These are phyloP conservation scores for Lophius piscatorius DNA, from an alignment of 2,113 vertebrate species.

Conservation along the genomic window DNA sequence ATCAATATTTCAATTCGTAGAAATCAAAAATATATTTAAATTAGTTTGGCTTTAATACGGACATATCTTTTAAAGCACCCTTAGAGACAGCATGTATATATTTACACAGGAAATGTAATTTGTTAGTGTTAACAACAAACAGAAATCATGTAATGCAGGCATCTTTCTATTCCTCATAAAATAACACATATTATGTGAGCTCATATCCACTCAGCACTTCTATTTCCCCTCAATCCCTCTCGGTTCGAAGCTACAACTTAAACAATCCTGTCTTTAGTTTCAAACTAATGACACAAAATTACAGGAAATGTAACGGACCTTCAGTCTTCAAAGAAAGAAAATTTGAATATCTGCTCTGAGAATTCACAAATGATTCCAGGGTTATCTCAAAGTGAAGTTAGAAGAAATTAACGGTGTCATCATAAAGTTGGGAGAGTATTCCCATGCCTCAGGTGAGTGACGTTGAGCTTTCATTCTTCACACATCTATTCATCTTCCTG, in stretches of 20 bases:
- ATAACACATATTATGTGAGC: neutral
- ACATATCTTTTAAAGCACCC: too few species aligned
- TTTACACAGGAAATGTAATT: too few species aligned
- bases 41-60: too few species aligned
- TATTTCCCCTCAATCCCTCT: neutral
- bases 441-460: neutral
- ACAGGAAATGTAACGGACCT: neutral
- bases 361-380: constrained; percentile 4
- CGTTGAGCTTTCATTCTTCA: neutral
- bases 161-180: neutral
- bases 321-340: neutral
- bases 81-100: too few species aligned
- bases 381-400: neutral
- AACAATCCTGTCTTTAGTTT: neutral
- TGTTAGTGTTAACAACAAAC: too few species aligned
- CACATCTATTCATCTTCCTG: neutral
- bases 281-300: neutral
- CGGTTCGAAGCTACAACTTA: neutral
- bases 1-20: too few species aligned
- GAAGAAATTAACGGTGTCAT: too few species aligned
- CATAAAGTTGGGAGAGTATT: too few species aligned
- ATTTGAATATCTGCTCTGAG: neutral
- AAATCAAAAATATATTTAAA: too few species aligned
- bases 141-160: neutral
- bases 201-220: neutral